Evolutionary conservation across 2,888 invertebrate genomes (phyloP).

Genomic region (Dendrolimus pini): DNA sequence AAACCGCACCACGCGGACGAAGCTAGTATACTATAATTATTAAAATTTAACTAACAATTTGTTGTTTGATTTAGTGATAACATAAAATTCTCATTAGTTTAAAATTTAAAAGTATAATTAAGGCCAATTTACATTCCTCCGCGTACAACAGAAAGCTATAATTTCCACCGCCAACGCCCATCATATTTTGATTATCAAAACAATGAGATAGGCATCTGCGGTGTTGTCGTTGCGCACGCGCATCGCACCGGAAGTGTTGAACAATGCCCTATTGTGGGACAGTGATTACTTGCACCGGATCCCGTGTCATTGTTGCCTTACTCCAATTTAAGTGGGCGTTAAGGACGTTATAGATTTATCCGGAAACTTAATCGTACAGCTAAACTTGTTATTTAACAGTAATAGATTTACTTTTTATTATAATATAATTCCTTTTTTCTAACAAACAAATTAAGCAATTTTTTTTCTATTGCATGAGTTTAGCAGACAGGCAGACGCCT

Average conservation of each 20-base stretch:
- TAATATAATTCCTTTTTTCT: too few relatives aligned
- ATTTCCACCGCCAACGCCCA: background rate
- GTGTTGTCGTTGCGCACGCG: constrained; percentile 17
- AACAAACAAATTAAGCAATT: too few relatives aligned
- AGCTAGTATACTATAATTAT: too few relatives aligned
- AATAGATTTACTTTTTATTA: too few relatives aligned
- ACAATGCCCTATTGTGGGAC: constrained; percentile 65
- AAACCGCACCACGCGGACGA: too few relatives aligned
- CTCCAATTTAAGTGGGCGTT: constrained; percentile 17
- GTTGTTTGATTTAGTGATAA: too few relatives aligned
- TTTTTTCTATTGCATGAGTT: too few relatives aligned
- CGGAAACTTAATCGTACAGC: background rate
- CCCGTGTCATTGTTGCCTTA: constrained; percentile 36
- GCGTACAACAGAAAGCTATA: background rate
- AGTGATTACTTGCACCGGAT: constrained; percentile 47
- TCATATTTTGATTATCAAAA: background rate
- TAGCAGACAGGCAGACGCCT: too few relatives aligned
- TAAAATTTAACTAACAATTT: too few relatives aligned
- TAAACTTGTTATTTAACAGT: too few relatives aligned
- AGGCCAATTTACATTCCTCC: background rate
- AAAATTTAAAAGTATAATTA: background rate
- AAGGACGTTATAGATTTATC: background rate
- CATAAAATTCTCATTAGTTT: constrained; percentile 4
- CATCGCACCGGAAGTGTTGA: constrained; percentile 48
- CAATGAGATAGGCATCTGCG: background rate